Percentiles rank a stretch among this genome's conserved stretches.
These are phyloP conservation scores for Sphenodon punctatus DNA, from an alignment of 2,797 vertebrate genomes.

Conservation along the genomic window DNA sequence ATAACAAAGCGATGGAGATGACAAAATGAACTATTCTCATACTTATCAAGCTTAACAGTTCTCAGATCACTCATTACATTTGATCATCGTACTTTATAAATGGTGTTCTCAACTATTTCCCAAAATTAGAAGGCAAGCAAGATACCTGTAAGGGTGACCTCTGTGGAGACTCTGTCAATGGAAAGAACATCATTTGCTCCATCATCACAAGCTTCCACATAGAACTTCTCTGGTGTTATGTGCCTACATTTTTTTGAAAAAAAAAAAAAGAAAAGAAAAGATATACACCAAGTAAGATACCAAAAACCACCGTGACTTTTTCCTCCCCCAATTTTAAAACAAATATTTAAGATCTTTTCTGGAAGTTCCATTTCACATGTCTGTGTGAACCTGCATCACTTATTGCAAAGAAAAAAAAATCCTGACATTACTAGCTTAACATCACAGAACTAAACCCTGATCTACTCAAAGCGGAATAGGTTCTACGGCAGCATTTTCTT, in stretches of 20 bases:
- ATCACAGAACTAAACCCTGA: neutral
- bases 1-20: too few relatives aligned
- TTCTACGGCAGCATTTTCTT: neutral
- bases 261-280: neutral
- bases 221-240: constrained; percentile 92
- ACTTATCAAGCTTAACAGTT: neutral
- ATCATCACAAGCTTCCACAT: constrained; percentile 89
- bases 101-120: neutral
- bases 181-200: constrained; percentile 86
- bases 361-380: neutral
- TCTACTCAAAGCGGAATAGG: neutral
- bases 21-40: too few relatives aligned
- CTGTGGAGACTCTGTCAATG: constrained; percentile 92
- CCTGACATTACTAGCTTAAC: neutral
- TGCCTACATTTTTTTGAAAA: constrained; percentile 78
- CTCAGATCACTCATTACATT: neutral
- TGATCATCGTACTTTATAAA: neutral
- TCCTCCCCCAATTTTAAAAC: neutral
- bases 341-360: neutral
- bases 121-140: neutral
- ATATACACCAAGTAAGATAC: neutral
- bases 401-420: neutral
- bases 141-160: constrained; percentile 90
- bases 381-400: neutral
- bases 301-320: neutral